A percentile compares a stretch with the other conserved stretches of the same genome.
Conservation (phyloP, 2,113 vertebrate genomes). For the Onychostoma macrolepis region DNA sequence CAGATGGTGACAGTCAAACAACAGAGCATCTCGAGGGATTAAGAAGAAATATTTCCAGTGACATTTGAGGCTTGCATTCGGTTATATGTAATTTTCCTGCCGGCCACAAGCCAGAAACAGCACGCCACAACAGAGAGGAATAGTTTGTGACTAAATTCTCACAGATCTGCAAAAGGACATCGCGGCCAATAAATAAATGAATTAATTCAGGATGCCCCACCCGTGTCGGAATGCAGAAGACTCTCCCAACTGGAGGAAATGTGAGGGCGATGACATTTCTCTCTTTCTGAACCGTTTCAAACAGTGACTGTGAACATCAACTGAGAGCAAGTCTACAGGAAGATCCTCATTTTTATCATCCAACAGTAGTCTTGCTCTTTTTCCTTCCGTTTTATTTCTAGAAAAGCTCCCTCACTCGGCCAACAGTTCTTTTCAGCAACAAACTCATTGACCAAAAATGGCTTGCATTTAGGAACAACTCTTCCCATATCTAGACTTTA, state of each 20-base stretch:
- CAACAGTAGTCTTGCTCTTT: constrained; percentile 40
- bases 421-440: not conserved
- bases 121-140: constrained; percentile 5
- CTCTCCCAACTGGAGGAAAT: constrained; percentile 32
- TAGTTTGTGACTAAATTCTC: constrained; percentile 21
- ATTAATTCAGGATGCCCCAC: constrained; percentile 41
- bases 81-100: not conserved
- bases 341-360: constrained; percentile 13
- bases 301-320: constrained; percentile 1
- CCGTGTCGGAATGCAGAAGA: constrained; percentile 28
- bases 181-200: constrained; percentile 26
- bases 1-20: constrained; percentile 1
- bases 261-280: constrained; percentile 25
- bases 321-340: not conserved
- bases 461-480: not conserved
- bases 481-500: not conserved
- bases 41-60: constrained; percentile 7
- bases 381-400: constrained; percentile 21
- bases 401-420: not conserved
- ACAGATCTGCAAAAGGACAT: not conserved
- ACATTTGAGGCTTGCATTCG: constrained; percentile 22
- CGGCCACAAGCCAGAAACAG: constrained; percentile 11
- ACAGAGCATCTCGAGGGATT: not conserved
- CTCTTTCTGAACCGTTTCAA: not conserved
- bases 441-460: not conserved